Percentiles rank a stretch among this genome's conserved stretches.
Conservation (phyloP, 1,140 invertebrate species). For the Chironomus striatipennis region DNA sequence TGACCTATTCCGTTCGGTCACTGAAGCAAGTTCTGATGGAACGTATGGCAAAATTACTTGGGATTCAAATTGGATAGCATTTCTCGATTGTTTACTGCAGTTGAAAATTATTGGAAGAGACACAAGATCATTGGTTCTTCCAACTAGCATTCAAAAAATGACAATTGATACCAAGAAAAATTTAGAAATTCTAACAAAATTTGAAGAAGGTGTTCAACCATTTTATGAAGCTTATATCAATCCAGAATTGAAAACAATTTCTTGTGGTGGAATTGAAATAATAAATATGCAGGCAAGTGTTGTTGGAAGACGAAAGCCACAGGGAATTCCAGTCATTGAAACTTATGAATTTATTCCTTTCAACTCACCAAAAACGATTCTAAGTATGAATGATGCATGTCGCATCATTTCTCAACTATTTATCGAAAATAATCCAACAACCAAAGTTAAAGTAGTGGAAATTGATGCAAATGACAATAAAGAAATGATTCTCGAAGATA, state of each 20-base stretch:
- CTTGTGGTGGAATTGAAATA: slow-evolving; percentile 75
- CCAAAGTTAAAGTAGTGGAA: slow-evolving; percentile 61
- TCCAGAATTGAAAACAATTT: slow-evolving; percentile 38
- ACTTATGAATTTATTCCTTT: slow-evolving; percentile 70
- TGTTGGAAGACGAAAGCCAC: slow-evolving; percentile 57
- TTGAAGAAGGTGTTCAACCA: slow-evolving; percentile 35
- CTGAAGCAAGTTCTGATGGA: slow-evolving; percentile 38
- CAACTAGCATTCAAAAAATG: slow-evolving; percentile 73
- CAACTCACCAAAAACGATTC: slow-evolving; percentile 37
- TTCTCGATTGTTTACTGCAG: slow-evolving; percentile 89
- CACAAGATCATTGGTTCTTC: slow-evolving; percentile 66
- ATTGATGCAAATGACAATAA: slow-evolving; percentile 40
- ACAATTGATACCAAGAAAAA: slow-evolving; percentile 67
- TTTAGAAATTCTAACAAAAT: slow-evolving; percentile 40
- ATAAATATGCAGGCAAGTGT: slow-evolving; percentile 69
- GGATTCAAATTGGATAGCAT: slow-evolving; percentile 78
- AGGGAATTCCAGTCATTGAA: slow-evolving; percentile 59
- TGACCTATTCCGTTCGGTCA: slow-evolving; percentile 34
- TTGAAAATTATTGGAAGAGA: slow-evolving; percentile 70
- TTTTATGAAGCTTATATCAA: slow-evolving; percentile 36
- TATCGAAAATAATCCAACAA: slow-evolving; percentile 62
- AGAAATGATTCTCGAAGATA: slow-evolving; percentile 43
- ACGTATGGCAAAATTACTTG: slow-evolving; percentile 50
- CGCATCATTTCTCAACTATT: slow-evolving; percentile 53
- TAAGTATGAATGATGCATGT: slow-evolving; percentile 34